These are phyloP conservation scores for Drosophila fuyamai DNA, from an alignment of 1,140 invertebrate species.

Conservation along the genomic window DNA sequence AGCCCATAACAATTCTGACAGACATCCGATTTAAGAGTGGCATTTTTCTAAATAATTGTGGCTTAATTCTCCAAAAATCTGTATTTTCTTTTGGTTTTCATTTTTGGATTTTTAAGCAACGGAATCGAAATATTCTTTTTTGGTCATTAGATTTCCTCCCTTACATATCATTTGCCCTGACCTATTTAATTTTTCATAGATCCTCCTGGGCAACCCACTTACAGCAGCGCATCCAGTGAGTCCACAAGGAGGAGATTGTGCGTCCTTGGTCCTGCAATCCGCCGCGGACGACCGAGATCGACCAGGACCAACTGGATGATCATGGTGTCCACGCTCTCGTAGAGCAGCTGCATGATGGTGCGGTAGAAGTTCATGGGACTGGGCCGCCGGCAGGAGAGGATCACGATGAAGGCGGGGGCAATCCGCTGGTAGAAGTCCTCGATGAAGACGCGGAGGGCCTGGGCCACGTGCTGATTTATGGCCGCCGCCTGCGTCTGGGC, in stretches of 20 bases:
- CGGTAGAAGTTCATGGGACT: slow-evolving; percentile 64
- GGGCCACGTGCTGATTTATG: slow-evolving; percentile 59
- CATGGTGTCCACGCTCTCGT: slow-evolving; percentile 65
- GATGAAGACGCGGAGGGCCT: slow-evolving; percentile 48
- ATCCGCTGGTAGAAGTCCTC: slow-evolving; percentile 61
- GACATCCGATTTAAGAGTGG: too few relatives aligned
- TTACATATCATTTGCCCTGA: too few relatives aligned
- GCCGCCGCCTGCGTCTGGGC: slow-evolving; percentile 52
- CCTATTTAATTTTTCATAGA: too few relatives aligned
- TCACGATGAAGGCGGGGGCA: slow-evolving; percentile 57
- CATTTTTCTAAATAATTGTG: neutral
- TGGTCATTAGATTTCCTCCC: too few relatives aligned
- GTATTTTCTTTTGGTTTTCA: too few relatives aligned
- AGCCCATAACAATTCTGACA: too few relatives aligned
- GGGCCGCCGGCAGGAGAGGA: slow-evolving; percentile 58
- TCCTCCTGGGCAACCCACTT: slow-evolving; percentile 5
- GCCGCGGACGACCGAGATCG: slow-evolving; percentile 20
- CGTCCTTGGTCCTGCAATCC: slow-evolving; percentile 30
- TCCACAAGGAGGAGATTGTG: slow-evolving; percentile 61
- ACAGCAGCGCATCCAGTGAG: slow-evolving; percentile 58
- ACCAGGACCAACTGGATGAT: slow-evolving; percentile 56
- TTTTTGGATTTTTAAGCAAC: too few relatives aligned
- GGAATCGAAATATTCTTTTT: too few relatives aligned
- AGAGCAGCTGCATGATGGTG: slow-evolving; percentile 62
- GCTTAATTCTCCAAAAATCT: too few relatives aligned